phyloP scores from a whole-genome alignment of 2,113 vertebrate genomes.

The Phylloscopus trochilus region DNA sequence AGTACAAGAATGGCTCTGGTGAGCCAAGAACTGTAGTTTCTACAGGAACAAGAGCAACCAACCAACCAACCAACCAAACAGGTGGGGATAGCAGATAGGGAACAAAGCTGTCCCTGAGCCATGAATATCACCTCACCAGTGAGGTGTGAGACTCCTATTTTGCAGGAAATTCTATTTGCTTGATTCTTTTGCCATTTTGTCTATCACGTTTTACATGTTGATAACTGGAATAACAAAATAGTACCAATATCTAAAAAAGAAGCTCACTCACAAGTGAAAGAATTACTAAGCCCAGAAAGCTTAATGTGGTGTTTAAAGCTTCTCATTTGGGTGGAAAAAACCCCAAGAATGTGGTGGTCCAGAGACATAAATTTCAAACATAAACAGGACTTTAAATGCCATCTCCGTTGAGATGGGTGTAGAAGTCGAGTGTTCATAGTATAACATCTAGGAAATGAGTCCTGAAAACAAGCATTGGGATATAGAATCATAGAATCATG shows the following conservation, averaged over 20 bases:
- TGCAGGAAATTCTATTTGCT: background rate
- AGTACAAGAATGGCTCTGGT: background rate
- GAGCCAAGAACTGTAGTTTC: background rate
- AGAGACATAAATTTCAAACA: background rate
- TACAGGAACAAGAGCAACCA: background rate
- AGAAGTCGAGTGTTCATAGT: background rate
- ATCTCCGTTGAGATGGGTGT: background rate
- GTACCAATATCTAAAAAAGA: fast-evolving
- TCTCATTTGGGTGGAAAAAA: background rate
- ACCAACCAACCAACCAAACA: background rate
- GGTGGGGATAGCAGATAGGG: background rate
- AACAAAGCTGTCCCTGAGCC: background rate
- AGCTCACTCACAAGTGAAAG: background rate
- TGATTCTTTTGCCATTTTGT: background rate
- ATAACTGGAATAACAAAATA: background rate
- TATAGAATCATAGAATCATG: background rate
- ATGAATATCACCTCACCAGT: background rate
- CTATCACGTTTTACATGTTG: background rate
- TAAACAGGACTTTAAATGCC: background rate
- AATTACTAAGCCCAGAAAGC: background rate
- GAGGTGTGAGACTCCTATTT: background rate
- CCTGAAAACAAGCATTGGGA: background rate
- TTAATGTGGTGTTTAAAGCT: background rate
- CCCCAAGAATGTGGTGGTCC: background rate
- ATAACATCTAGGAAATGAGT: background rate